Evolutionary conservation across 1,140 invertebrate genomes (phyloP), one percentile per base, ranked within the genome.

Genomic region (Harlomillsia oculata): DNA sequence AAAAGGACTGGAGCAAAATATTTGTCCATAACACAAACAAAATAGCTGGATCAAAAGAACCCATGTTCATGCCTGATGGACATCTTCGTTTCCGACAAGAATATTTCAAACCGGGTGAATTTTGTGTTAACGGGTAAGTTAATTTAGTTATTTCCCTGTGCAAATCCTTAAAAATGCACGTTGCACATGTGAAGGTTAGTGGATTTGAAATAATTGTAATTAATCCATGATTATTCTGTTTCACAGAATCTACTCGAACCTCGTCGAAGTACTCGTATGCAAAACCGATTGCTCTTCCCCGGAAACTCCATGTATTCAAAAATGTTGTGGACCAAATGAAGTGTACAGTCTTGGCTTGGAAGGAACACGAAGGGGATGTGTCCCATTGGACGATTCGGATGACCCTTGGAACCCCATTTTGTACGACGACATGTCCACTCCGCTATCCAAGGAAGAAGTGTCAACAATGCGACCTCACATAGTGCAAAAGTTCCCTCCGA

Each of bases 261-360:
- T 50, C 8, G 50, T 58, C 16, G 56, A 58, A 46, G 56, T 58
- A 13, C 56, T 58, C 29, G 34, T 52, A 30, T 58, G 56, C 26
- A 58, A 58, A 52, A 36, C 49, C 5, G 37, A 58, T 18, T 58
- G 56, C 39, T 36, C 48, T 23, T 50, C 37, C 13, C 16, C 56
- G 4, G 20, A 43, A 1, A 52, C 56, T 30, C 48, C 49, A 5
- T 58, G 56, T 20, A 37, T 58, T 44, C 48, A 52, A 23, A 58
- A 58, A 39, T 58, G 56, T 16, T 58, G 56, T 16, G 41, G 26
- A 9, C 56, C 56, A 25, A 39, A 52, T 46, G 48, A 58, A 52
- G 41, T 58, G 2, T 58, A 58, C 30, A 55, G 49, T 46, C 40
- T 58, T 1, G 56, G 56, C 5, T 30, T 9, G 14, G 32, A 30